phyloP scores from a whole-genome alignment of 2,888 invertebrate genomes.

The Catotricha subobsoleta region DNA sequence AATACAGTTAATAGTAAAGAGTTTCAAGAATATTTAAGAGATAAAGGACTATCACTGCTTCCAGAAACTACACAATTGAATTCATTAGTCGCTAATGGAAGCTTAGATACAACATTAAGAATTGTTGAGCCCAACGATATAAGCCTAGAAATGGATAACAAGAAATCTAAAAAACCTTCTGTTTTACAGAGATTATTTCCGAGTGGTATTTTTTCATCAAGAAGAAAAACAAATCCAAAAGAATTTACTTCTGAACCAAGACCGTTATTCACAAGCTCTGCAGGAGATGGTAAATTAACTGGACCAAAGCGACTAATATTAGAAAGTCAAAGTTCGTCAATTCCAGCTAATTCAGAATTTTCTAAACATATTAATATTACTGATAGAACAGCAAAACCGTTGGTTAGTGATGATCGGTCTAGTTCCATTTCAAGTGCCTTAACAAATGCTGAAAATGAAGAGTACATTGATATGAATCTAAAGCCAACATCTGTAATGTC shows the following conservation, averaged over 20 bases:
- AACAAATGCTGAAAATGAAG: conserved; percentile 17
- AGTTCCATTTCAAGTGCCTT: conserved; percentile 22
- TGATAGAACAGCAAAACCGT: conserved; percentile 4
- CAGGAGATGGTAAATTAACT: conserved; percentile 9
- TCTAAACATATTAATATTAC: conserved; percentile 17
- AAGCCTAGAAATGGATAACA: conserved; percentile 8
- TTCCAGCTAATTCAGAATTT: conserved; percentile 10
- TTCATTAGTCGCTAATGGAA: no score
- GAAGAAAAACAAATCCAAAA: conserved; percentile 25
- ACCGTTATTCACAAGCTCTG: conserved; percentile 10
- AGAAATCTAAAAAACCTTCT: conserved; percentile 20
- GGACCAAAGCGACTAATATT: conserved; percentile 21
- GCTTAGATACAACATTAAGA: no score
- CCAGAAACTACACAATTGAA: no score
- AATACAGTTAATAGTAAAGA: conserved; percentile 28
- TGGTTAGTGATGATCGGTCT: conserved; percentile 8
- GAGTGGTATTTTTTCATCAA: conserved; percentile 24
- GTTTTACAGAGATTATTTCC: conserved; percentile 24
- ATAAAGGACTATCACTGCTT: conserved; percentile 24
- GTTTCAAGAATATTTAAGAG: conserved; percentile 26
- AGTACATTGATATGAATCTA: conserved; percentile 12
- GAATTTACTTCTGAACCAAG: conserved; percentile 9
- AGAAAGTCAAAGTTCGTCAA: conserved; percentile 18
- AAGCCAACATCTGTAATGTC: conserved; percentile 9
- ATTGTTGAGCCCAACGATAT: background rate